Evolutionary conservation across 2,888 invertebrate species (phyloP), one percentile per base, ranked within the genome.

Genomic region (Acanthosoma haemorrhoidale): DNA sequence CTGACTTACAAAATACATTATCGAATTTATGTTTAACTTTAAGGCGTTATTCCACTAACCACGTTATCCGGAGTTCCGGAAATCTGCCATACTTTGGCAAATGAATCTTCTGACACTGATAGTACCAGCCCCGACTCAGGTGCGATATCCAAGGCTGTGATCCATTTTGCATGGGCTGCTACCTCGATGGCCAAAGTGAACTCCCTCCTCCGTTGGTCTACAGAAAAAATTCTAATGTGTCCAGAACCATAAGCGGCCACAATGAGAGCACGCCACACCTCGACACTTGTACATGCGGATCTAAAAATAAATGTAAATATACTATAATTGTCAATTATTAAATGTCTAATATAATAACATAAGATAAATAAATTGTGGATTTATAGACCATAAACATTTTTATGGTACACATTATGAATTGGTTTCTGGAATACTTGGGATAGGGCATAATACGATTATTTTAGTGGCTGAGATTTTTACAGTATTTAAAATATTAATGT

Each of bases 51-150:
- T 13, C 39, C 15, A 51, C 72, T 73, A 59, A 75, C 75, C 41
- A 72, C 63, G 39, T 43, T 69, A 39, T 75, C 73, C 8, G 51
- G 51, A 66, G 73, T 73, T n/a, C 69, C 70, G 11, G 67, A 67
- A n/a, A 77, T 73, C 60, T 76, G 74, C 77, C 78, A 78, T 4
- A 78, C 75, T 72, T 76, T 76, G 31, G 75, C 76, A 73, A 77
- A 77, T 2, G 77, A 76, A 59, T 78, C 78, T 71, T 78, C 78
- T 0, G 77, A 77, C 18, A 77, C 77, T 3, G 77, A 76, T 1
- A 75, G 73, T 13, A 75, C 73, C n/a, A 68, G 68, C 6, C 76
- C 76, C 9, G 71, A 69, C 13, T 75, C 75, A 39, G 75, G 72
- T 5, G 77, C 76, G 4, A 78, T 72, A 57, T 78, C 78, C 57